These are phyloP conservation scores for Cheilosia pagana DNA, from an alignment of 2,888 invertebrate species.

Conservation along the genomic window DNA sequence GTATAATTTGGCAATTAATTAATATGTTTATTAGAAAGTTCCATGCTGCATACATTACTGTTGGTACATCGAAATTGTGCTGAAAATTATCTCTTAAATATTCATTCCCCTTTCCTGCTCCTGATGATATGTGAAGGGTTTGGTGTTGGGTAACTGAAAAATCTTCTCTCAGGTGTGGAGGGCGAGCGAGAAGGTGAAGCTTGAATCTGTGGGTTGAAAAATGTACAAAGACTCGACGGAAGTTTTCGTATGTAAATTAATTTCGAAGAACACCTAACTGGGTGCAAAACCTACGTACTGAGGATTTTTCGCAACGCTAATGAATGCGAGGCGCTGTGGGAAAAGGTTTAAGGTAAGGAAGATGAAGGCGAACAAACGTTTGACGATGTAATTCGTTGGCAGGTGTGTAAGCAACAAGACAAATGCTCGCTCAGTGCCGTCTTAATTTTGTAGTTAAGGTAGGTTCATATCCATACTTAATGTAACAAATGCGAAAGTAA, in stretches of 20 bases:
- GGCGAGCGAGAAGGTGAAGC: conserved; percentile 12
- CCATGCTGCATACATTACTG: conserved; percentile 60
- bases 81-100: conserved; percentile 62
- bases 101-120: conserved; percentile 42
- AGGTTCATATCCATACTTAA: too few species aligned
- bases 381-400: too few species aligned
- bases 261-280: conserved; percentile 37
- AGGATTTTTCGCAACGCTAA: conserved; percentile 30
- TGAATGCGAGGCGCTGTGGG: conserved; percentile 14
- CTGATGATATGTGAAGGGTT: background rate
- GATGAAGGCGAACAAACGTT: too few species aligned
- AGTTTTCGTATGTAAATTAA: conserved; percentile 68
- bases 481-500: too few species aligned
- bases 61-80: conserved; percentile 36
- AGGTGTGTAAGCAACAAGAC: too few species aligned
- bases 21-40: conserved; percentile 73
- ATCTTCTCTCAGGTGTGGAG: conserved; percentile 4
- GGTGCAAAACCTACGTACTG: conserved; percentile 31
- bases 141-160: conserved; percentile 27
- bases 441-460: too few species aligned
- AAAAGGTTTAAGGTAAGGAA: background rate
- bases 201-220: conserved; percentile 33
- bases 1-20: conserved; percentile 74
- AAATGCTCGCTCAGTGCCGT: too few species aligned
- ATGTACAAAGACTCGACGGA: conserved; percentile 29